phyloP scores from a whole-genome alignment of 2,888 invertebrate species.

The Drosophila longiperda region DNA sequence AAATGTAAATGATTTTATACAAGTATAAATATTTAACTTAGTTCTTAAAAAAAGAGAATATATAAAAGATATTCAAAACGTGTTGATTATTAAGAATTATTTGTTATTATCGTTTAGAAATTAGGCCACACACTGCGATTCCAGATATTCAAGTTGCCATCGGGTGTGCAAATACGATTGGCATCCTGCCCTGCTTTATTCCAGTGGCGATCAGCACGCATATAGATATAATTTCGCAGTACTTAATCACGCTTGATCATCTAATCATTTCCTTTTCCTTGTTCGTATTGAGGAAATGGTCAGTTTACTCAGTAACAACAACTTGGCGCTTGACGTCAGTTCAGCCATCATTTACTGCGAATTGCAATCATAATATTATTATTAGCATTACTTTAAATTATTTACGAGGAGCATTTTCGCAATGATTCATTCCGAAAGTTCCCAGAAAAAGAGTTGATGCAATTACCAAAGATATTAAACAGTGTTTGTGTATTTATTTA shows the following conservation, averaged over 20 bases:
- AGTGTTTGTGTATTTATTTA: conserved; percentile 42
- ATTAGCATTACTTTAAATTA: conserved; percentile 57
- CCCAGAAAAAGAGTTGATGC: conserved; percentile 43
- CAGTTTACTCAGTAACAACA: conserved; percentile 9
- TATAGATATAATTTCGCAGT: conserved; percentile 2
- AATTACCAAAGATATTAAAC: conserved; percentile 54
- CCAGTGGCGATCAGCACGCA: not conserved
- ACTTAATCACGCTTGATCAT: conserved; percentile 28
- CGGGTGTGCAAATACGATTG: not conserved
- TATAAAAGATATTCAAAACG: too few species aligned
- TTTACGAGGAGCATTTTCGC: conserved; percentile 52
- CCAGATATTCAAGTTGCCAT: conserved; percentile 1
- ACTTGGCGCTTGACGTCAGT: conserved; percentile 45
- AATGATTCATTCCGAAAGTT: conserved; percentile 37
- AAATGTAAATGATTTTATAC: too few species aligned
- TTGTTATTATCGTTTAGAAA: not conserved
- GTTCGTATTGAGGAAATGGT: conserved; percentile 28
- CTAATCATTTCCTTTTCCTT: conserved; percentile 46
- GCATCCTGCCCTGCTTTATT: conserved; percentile 22
- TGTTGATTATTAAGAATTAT: too few species aligned
- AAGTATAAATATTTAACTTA: too few species aligned
- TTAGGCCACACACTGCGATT: not conserved
- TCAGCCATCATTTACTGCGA: not conserved
- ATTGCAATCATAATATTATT: conserved; percentile 61
- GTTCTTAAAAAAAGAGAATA: too few species aligned